Conservation (phyloP, 2,888 invertebrate species). For the Chymomyza procnemis region DNA sequence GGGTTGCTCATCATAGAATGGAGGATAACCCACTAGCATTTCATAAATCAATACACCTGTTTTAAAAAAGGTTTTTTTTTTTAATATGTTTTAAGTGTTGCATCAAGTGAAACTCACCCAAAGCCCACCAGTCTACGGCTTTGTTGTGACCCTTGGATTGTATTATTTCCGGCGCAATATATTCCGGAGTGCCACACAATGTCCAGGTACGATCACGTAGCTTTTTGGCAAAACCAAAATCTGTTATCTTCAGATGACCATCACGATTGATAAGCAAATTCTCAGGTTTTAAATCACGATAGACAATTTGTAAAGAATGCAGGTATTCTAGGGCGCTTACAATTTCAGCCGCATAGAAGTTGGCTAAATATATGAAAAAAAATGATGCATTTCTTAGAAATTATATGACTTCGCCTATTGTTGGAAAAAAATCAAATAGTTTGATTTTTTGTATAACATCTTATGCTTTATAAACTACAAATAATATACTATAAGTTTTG, state of each 20-base stretch:
- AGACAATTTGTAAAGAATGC: conserved; percentile 92
- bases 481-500: no score
- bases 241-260: conserved; percentile 97
- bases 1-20: conserved; percentile 97
- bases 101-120: conserved; percentile 82
- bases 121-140: conserved; percentile 99
- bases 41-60: conserved; percentile 93
- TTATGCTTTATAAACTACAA: no score
- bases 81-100: no score
- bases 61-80: no score
- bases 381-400: no score
- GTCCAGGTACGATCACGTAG: conserved; percentile 97
- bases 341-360: conserved; percentile 97
- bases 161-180: conserved; percentile 97
- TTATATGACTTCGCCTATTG: no score
- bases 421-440: no score
- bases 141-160: conserved; percentile 99
- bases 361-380: conserved; percentile 81
- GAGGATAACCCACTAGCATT: conserved; percentile 95
- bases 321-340: conserved; percentile 95
- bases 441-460: no score
- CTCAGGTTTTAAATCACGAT: conserved; percentile 94
- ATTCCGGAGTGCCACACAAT: conserved; percentile 97
- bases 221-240: conserved; percentile 98
- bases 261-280: conserved; percentile 94